Percentiles rank a stretch among this genome's conserved stretches.
Evolutionary conservation across 2,797 vertebrate species (phyloP).

Genomic region (Pangasius macronema): DNA sequence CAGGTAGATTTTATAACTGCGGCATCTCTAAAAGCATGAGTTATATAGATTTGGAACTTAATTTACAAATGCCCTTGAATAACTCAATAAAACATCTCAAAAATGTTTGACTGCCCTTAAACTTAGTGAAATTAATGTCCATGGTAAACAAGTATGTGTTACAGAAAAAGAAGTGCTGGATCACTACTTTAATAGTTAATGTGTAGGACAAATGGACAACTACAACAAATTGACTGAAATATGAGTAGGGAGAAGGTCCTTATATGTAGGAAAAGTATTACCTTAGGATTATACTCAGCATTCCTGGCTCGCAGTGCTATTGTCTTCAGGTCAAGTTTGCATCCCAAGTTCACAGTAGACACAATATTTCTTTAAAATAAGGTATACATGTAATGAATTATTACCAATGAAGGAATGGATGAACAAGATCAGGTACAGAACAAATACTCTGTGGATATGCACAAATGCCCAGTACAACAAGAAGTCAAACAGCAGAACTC

Average conservation of each 20-base stretch:
- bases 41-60: background rate
- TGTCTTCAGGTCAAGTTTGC: conserved; percentile 98
- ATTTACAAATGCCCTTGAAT: background rate
- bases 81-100: background rate
- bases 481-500: conserved; percentile 64
- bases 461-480: background rate
- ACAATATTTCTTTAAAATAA: conserved; percentile 89
- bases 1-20: background rate
- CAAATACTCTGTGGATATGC: background rate
- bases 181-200: background rate
- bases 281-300: conserved; percentile 99
- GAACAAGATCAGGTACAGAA: background rate
- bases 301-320: conserved; percentile 98
- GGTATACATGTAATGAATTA: background rate
- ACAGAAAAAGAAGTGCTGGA: too few species aligned
- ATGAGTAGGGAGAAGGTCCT: background rate
- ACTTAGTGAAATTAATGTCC: background rate
- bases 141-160: background rate
- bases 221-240: background rate
- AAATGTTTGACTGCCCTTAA: background rate
- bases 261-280: conserved; percentile 65
- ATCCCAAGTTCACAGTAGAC: conserved; percentile 97
- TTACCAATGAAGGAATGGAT: background rate
- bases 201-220: background rate
- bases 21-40: background rate